Base-by-base conservation (phyloP, 2,113 vertebrate species). In the Callipepla squamata region DNA sequence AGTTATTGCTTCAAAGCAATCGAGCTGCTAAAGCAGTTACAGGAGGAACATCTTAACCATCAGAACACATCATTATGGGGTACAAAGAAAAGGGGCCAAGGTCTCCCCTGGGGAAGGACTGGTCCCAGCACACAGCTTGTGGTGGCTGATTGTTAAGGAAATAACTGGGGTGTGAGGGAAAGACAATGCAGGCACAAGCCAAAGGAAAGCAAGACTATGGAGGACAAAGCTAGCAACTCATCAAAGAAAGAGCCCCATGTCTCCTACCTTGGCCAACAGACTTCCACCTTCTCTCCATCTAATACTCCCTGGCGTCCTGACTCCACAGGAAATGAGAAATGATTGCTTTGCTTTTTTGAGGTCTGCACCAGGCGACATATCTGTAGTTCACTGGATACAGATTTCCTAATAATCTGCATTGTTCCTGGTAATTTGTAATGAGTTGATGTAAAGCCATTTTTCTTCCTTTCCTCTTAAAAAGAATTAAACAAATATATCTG, bases 401-500 rank as follows among this genome's bases (percentile, higher is more conserved):
- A n/a, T 21, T 75, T 51, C 70, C 61, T 93, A 82, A 90, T 82
- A 81, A 82, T 55, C 62, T 45, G 51, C 51, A 45, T 82, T 53
- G 58, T 66, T 85, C 72, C 87, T 70, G 58, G 47, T 58, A 83
- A 58, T 83, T 83, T 82, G 83, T 89, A 87, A 93, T 75, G 76
- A 91, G 44, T 78, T 68, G 61, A 91, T 78, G 58, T 59, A 66
- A 91, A 36, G 40, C 4, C 0, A 90, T 88, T 90, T 65, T 28
- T 65, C 58, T 84, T 72, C 65, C 76, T 76, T 79, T 28, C 47
- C 55, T 80, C 75, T 87, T 70, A 67, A 78, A 74, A 90, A 53
- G 61, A 63, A 75, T 66, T 92, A 50, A 50, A n/a, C 13, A 53
- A 85, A 87, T 78, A 48, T 12, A 80, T 75, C 61, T 42, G 34